Conservation (phyloP, 2,888 invertebrate species). For the Trichopoda pennipes region DNA sequence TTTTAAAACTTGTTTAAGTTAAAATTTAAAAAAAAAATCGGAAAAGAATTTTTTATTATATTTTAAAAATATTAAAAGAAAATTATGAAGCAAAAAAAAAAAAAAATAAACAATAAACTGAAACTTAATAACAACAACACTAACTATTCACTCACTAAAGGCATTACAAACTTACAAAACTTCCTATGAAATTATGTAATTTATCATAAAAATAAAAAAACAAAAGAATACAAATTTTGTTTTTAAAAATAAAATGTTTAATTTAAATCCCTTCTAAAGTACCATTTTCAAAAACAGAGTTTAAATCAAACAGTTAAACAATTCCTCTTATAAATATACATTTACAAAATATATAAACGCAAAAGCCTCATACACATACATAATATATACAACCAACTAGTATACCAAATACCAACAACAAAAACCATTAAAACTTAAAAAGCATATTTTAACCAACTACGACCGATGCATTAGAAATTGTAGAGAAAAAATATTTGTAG, state of each 20-base stretch:
- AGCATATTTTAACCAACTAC: not conserved
- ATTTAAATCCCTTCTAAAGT: constrained; percentile 12
- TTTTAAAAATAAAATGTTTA: not conserved
- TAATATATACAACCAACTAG: not conserved
- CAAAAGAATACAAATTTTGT: not conserved
- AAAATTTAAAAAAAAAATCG: too few species aligned
- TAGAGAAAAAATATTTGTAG: not conserved
- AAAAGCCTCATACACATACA: constrained; percentile 39
- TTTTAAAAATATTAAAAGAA: too few species aligned
- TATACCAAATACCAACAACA: constrained; percentile 23
- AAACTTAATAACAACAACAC: not conserved
- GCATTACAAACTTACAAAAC: not conserved
- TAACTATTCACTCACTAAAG: too few species aligned
- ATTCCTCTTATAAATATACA: not conserved
- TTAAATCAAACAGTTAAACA: not conserved
- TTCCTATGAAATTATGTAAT: not conserved
- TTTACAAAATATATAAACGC: constrained; percentile 5
- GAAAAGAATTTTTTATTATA: too few species aligned
- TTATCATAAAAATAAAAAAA: not conserved
- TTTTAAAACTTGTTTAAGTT: too few species aligned
- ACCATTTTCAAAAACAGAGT: not conserved
- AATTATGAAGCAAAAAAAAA: not conserved
- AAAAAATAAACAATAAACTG: too few species aligned
- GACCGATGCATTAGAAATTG: too few species aligned
- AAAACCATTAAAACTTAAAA: constrained; percentile 6